phyloP scores from a whole-genome alignment of 2,888 invertebrate species.

The Drosophila siamana region DNA sequence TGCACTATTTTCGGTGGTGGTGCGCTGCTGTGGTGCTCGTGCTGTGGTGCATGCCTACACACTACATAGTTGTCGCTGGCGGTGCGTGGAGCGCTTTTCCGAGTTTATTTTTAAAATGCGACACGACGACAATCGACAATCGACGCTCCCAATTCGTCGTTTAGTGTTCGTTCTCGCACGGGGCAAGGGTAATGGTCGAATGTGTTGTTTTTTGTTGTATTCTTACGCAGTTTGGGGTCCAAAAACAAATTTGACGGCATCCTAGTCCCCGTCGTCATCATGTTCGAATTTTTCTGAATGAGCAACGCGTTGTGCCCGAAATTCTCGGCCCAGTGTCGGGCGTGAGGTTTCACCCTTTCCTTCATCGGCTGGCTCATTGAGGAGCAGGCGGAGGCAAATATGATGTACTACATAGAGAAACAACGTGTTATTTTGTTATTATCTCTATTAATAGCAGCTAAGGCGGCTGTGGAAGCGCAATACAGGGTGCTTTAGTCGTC shows the following conservation, averaged over 20 bases:
- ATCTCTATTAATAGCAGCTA: constrained; percentile 64
- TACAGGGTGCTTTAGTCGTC: constrained; percentile 58
- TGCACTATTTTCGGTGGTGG: constrained; percentile 71
- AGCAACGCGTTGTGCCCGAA: constrained; percentile 65
- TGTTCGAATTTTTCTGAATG: constrained; percentile 69
- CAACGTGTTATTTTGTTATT: constrained; percentile 73
- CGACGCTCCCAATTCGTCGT: constrained; percentile 66
- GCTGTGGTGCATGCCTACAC: constrained; percentile 10
- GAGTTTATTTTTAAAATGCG: constrained; percentile 71
- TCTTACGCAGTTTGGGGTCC: constrained; percentile 62
- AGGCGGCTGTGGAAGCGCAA: constrained; percentile 45
- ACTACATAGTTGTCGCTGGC: constrained; percentile 18
- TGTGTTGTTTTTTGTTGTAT: constrained; percentile 10
- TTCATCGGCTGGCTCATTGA: constrained; percentile 46
- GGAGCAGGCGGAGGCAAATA: constrained; percentile 47
- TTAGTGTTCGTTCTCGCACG: constrained; percentile 35
- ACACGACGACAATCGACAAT: constrained; percentile 43
- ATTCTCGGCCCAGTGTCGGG: constrained; percentile 33
- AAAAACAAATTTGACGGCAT: constrained; percentile 72
- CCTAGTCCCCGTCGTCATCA: constrained; percentile 36
- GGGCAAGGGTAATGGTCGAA: constrained; percentile 69
- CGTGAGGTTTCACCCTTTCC: constrained; percentile 50
- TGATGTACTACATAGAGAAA: constrained; percentile 71
- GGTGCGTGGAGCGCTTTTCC: constrained; percentile 55
- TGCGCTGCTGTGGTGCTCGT: constrained; percentile 12